phyloP scores from a whole-genome alignment of 1,140 invertebrate genomes.

The Drosophila nigrodunni region DNA sequence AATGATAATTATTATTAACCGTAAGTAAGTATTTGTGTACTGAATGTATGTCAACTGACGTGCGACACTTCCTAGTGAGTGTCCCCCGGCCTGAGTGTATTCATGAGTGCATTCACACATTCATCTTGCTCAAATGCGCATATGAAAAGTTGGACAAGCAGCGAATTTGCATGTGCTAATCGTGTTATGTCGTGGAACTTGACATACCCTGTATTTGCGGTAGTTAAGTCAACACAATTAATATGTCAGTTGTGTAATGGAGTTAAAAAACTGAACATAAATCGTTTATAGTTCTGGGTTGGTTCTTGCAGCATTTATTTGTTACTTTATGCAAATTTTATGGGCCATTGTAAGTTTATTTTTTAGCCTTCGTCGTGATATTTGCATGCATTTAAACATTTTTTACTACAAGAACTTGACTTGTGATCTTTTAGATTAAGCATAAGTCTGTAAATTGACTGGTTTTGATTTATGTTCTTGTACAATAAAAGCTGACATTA shows the following conservation, averaged over 20 bases:
- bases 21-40: conserved; percentile 69
- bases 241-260: neutral
- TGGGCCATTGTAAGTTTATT: too few relatives aligned
- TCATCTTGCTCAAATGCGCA: conserved; percentile 63
- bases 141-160: conserved; percentile 12
- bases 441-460: too few relatives aligned
- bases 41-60: conserved; percentile 62
- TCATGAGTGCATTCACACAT: conserved; percentile 41
- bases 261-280: too few relatives aligned
- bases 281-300: too few relatives aligned
- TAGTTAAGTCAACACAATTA: neutral
- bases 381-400: too few relatives aligned
- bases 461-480: too few relatives aligned
- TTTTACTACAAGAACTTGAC: too few relatives aligned
- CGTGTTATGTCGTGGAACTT: neutral
- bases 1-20: conserved; percentile 62
- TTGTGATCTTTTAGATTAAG: too few relatives aligned
- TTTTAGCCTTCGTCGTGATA: too few relatives aligned
- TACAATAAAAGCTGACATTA: too few relatives aligned
- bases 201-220: neutral
- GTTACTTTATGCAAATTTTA: too few relatives aligned
- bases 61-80: conserved; percentile 69
- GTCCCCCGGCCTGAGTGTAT: neutral
- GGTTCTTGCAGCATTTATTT: too few relatives aligned
- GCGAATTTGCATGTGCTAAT: conserved; percentile 27